Base-by-base conservation (phyloP, 2,888 invertebrate species). In the Macrophya alboannulata region DNA sequence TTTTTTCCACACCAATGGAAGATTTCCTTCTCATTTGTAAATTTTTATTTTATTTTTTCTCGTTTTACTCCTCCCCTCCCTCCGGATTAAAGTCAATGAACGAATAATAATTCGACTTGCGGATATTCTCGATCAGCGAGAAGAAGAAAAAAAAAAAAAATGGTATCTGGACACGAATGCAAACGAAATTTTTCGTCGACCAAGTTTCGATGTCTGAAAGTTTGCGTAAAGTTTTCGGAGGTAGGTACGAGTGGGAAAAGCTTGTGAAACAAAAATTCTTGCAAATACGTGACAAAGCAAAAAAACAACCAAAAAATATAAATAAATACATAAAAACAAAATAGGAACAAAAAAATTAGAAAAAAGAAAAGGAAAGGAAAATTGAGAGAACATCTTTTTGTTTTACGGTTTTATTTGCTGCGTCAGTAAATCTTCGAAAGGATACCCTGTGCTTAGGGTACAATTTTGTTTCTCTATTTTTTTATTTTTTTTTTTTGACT, bases 321-420 rank as follows among this genome's bases (percentile, higher is more conserved):
- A 31, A 31, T 2, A 31, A 31, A 31, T 31, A 3, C 3, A 31
- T 31, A 31, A 31, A 31, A 31, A n/a, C n/a, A 31, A 31, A 31
- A 31, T 31, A n/a, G 31, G 3, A 31, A 31, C 31, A 31, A 31
- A 31, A 31, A 68, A 71, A 83, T 74, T n/a, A 17, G 72, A 76
- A 86, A 74, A 76, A 84, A 81, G 31, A 51, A 68, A 59, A 51
- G 65, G 48, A 31, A 48, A 79, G 71, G 51, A 37, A 68, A 65
- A 81, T 31, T 72, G 71, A 76, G 72, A 76, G 55, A 55, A 51
- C 25, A 37, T 82, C 0, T 65, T n/a, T 17, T 68, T 68, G n/a
- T 31, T 68, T 68, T 31, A 68, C 31, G n/a, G 62, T 8, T 62
- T 8, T 71, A 71, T 71, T 40, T n/a, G n/a, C 40, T 71, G n/a